Evolutionary conservation across 2,797 vertebrate species (phyloP).

Genomic region (Rhinatrema bivittatum): DNA sequence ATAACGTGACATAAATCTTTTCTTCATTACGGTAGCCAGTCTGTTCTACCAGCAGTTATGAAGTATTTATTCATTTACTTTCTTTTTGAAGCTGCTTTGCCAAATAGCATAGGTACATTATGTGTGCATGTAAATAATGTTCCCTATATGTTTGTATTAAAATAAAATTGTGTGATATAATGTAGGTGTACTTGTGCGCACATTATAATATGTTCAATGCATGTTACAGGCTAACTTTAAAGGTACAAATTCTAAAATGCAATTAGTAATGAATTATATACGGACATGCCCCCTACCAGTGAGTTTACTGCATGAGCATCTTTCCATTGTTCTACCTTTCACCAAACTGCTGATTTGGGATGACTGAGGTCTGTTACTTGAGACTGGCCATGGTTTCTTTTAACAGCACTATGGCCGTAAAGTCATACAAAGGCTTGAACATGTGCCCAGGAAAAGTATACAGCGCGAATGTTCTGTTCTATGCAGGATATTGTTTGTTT

Average conservation of each 20-base stretch:
- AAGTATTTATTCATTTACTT: conserved; percentile 76
- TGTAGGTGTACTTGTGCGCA: conserved; percentile 11
- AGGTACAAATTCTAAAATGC: neutral
- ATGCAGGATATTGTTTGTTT: too few relatives aligned
- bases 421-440: too few relatives aligned
- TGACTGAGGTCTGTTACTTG: too few relatives aligned
- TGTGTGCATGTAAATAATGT: conserved; percentile 65
- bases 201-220: neutral
- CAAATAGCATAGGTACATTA: conserved; percentile 76
- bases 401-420: too few relatives aligned
- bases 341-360: too few relatives aligned
- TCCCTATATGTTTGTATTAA: conserved; percentile 60
- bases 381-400: too few relatives aligned
- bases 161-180: conserved; percentile 38
- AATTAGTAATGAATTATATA: too few relatives aligned
- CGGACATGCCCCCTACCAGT: too few relatives aligned
- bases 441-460: too few relatives aligned
- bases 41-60: conserved; percentile 72
- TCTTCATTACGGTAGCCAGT: conserved; percentile 83
- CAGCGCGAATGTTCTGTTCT: too few relatives aligned
- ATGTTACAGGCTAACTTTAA: neutral
- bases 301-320: too few relatives aligned
- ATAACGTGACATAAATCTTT: conserved; percentile 94
- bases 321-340: too few relatives aligned
- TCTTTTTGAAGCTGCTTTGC: conserved; percentile 65